Base-by-base conservation (phyloP, 1,140 invertebrate species). In the Zaprionus inermis region DNA sequence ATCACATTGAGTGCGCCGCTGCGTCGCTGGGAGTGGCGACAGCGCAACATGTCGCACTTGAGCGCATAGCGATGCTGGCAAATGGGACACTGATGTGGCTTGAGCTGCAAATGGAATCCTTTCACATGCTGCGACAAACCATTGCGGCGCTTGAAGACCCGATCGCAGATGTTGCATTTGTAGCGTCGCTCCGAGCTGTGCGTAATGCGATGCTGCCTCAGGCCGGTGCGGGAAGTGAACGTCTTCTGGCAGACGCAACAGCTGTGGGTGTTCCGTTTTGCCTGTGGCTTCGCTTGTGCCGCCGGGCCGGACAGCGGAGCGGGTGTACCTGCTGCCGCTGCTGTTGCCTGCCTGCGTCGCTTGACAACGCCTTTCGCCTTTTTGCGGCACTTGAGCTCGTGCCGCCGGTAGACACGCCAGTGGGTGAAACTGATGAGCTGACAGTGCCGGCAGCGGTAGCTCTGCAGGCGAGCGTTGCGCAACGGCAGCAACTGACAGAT, bases 1-100 rank as follows among this genome's bases (percentile, higher is more conserved):
- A 9, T 36, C 18, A 22, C 22, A 10, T 20, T 30, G 24, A 20
- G 59, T 12, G 58, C 66, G 7, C 14, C 63, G 12, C 66, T 63
- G 10, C 77, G 74, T 7, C 84, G 61, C 44, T 77, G 84, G 5
- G 86, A 90, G 32, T 92, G 91, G 30, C 81, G 82, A 65, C 91
- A 92, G 18, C 91, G 78, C 34, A 91, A 55, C 91, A 92, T 92
- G 76, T 92, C 92, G 57, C 91, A 81, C 74, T 92, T 92, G 34
- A 92, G 74, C 24, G 91, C 91, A 70, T 90, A 92, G 34, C 76
- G 56, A 56, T 91, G 89, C 70, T 82, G 77, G 51, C 92, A 92
- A 22, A 90, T 81, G 5, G 76, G 67, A 80, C 92, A 92, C 32
- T 76, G 64, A 49, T 86, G 81, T 16, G 91, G 92, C 65, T 92